Evolutionary conservation across 2,797 vertebrate species (phyloP).

Genomic region (Semaprochilodus insignis): DNA sequence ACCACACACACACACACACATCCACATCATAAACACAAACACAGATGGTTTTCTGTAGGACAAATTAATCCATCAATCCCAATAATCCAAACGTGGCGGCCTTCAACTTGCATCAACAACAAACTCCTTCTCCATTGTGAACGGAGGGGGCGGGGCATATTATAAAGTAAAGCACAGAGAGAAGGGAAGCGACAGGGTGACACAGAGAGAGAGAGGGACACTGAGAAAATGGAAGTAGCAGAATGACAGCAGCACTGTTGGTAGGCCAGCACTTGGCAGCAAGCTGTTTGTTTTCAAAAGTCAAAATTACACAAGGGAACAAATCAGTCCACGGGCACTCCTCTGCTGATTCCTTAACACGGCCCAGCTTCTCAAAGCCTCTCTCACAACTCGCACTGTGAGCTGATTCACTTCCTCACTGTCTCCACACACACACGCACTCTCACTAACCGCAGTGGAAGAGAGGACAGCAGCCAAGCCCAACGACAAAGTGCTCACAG

Average conservation of each 20-base stretch:
- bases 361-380: conserved; percentile 37
- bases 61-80: conserved; percentile 66
- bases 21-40: conserved; percentile 33
- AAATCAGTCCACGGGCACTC: conserved; percentile 42
- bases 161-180: conserved; percentile 13
- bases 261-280: conserved; percentile 66
- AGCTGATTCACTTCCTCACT: conserved; percentile 1
- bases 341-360: conserved; percentile 32
- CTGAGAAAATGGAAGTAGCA: conserved; percentile 19
- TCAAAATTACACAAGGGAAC: conserved; percentile 74
- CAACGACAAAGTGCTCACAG: conserved; percentile 3
- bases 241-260: conserved; percentile 40
- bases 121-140: conserved; percentile 58
- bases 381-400: background rate
- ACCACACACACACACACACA: conserved; percentile 31
- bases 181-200: conserved; percentile 1
- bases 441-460: background rate
- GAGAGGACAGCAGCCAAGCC: conserved; percentile 6
- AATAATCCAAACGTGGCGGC: conserved; percentile 62
- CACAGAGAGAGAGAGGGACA: background rate
- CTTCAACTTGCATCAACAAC: conserved; percentile 62
- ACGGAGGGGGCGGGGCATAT: conserved; percentile 15
- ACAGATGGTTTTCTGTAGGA: conserved; percentile 59
- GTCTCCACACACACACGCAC: background rate
- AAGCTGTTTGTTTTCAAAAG: conserved; percentile 76